Conservation (phyloP, 2,888 invertebrate species). For the Athalia circularis region DNA sequence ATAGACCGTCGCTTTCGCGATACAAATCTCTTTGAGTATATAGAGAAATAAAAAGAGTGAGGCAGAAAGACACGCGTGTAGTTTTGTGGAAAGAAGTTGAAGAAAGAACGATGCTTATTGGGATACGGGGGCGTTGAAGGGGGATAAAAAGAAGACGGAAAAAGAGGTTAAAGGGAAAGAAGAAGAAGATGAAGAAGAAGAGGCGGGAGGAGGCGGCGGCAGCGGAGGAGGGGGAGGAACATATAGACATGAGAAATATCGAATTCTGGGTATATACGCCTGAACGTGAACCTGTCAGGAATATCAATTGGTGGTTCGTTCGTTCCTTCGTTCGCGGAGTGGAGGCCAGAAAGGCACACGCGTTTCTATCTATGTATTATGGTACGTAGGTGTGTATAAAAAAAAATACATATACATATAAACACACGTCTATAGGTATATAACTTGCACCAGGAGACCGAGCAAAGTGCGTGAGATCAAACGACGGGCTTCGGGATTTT, state of each 20-base stretch:
- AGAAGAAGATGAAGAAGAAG: constrained; percentile 24
- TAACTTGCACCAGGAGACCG: constrained; percentile 44
- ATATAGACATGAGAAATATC: constrained; percentile 65
- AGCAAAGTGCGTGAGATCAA: constrained; percentile 44
- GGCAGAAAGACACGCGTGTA: neutral
- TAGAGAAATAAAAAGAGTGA: neutral
- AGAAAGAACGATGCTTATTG: too few species aligned
- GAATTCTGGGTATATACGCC: constrained; percentile 68
- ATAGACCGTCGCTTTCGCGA: constrained; percentile 38
- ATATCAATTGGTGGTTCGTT: constrained; percentile 65
- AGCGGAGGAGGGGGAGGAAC: constrained; percentile 50
- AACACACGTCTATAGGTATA: neutral
- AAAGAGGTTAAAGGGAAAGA: constrained; percentile 27
- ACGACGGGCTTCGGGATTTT: constrained; percentile 47
- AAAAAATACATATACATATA: neutral
- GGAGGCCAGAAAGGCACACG: constrained; percentile 11
- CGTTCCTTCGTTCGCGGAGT: constrained; percentile 8
- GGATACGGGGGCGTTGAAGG: too few species aligned
- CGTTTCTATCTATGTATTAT: neutral
- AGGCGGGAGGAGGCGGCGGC: neutral
- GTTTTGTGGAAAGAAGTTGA: neutral
- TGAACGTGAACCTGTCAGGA: constrained; percentile 64
- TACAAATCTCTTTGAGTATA: constrained; percentile 40
- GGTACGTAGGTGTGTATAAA: too few species aligned
- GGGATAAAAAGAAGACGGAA: neutral